These are phyloP conservation scores for Ophthalmolycus amberensis DNA, from an alignment of 2,113 vertebrate species.

Conservation along the genomic window DNA sequence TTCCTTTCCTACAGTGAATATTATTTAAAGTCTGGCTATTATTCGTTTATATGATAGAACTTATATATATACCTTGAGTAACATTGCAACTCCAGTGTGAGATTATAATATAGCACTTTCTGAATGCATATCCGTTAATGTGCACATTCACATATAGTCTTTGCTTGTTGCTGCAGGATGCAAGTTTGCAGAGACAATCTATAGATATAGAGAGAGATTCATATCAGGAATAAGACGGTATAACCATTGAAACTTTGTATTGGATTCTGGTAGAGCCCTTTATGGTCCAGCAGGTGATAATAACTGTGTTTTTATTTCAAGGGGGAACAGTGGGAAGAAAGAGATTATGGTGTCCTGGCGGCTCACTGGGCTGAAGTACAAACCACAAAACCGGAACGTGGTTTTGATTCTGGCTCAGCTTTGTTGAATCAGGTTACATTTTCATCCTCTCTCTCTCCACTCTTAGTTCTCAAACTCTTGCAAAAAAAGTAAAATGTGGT, in stretches of 20 bases:
- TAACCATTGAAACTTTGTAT: background rate
- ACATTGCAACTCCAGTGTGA: background rate
- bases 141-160: background rate
- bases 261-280: background rate
- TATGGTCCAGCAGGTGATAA: conserved; percentile 27
- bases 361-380: conserved; percentile 35
- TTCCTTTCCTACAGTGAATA: background rate
- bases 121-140: background rate
- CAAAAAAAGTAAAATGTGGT: background rate
- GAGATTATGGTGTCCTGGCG: conserved; percentile 42
- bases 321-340: conserved; percentile 25
- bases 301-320: conserved; percentile 40
- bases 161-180: background rate
- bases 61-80: background rate
- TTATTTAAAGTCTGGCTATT: background rate
- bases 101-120: background rate
- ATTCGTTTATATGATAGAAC: background rate
- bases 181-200: background rate
- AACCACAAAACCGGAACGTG: conserved; percentile 27
- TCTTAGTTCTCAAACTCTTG: conserved; percentile 9
- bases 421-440: background rate
- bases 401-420: conserved; percentile 24
- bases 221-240: background rate
- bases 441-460: background rate
- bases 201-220: background rate